Evolutionary conservation across 2,113 vertebrate species (phyloP).

Genomic region (Eurystomus gularis): DNA sequence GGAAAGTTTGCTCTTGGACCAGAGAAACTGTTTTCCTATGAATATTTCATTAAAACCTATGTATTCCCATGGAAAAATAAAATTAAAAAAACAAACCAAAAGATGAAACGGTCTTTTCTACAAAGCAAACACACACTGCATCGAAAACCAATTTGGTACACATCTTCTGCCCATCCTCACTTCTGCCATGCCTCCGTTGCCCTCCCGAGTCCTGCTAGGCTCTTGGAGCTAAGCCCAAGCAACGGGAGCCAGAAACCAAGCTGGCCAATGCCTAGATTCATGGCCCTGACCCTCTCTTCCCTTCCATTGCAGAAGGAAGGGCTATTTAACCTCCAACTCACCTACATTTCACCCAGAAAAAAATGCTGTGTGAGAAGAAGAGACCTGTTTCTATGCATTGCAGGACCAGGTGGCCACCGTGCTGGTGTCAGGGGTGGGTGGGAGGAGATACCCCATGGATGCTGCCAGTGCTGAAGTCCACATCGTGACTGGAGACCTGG

Average conservation of each 20-base stretch:
- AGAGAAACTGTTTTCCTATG: neutral
- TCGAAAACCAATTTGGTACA: neutral
- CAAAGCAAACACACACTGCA: neutral
- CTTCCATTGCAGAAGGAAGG: neutral
- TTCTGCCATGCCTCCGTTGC: neutral
- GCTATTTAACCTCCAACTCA: neutral
- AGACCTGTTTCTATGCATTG: neutral
- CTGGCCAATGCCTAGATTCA: neutral
- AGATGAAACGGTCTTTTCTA: neutral
- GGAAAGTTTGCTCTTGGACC: neutral
- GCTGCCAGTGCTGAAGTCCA: rapidly evolving
- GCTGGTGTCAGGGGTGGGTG: neutral
- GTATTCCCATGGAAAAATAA: neutral
- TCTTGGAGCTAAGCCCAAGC: neutral
- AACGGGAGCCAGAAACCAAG: neutral
- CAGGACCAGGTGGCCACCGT: neutral
- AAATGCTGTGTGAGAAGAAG: neutral
- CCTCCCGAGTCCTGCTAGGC: neutral
- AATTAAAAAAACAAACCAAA: too few relatives aligned
- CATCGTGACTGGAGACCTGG: rapidly evolving
- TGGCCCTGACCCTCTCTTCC: neutral
- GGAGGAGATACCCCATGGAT: neutral
- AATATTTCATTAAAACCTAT: neutral
- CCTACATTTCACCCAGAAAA: neutral
- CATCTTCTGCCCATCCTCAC: neutral